Evolutionary conservation across 1,140 invertebrate species (phyloP).

Genomic region (Drosophila pandora): DNA sequence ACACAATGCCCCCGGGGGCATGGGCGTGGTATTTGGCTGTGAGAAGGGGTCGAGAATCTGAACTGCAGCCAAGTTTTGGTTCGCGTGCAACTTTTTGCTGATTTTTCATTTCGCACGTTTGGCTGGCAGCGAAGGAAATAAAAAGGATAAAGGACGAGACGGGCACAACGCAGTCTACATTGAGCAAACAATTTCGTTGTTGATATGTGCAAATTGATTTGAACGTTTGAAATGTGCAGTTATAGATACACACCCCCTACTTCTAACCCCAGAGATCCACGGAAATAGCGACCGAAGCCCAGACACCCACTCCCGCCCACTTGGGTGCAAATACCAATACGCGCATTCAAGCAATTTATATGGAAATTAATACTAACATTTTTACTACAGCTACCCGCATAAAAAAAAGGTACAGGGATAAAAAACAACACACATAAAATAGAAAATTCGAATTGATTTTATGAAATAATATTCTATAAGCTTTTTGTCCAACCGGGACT

Average conservation of each 20-base stretch:
- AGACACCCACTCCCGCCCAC: background rate
- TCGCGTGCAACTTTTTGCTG: slow-evolving; percentile 70
- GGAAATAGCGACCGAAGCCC: slow-evolving; percentile 1
- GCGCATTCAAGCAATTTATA: slow-evolving; percentile 67
- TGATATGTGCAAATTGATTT: slow-evolving; percentile 81
- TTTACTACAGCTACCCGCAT: slow-evolving; percentile 44
- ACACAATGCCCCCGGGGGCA: slow-evolving; percentile 15
- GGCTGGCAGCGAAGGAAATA: slow-evolving; percentile 14
- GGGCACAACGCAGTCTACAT: slow-evolving; percentile 37
- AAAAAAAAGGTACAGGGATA: slow-evolving; percentile 9
- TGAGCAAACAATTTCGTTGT: slow-evolving; percentile 80
- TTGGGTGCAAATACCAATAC: slow-evolving; percentile 50
- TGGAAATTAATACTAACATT: slow-evolving; percentile 80
- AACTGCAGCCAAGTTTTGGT: slow-evolving; percentile 59
- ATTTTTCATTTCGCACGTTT: slow-evolving; percentile 76
- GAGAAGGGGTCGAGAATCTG: slow-evolving; percentile 8
- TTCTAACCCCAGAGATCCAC: background rate
- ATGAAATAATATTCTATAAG: slow-evolving; percentile 55
- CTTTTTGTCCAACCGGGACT: slow-evolving; percentile 31
- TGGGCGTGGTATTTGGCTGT: background rate
- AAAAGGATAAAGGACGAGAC: slow-evolving; percentile 8
- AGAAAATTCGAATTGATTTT: slow-evolving; percentile 68
- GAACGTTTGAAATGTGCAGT: slow-evolving; percentile 76
- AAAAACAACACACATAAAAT: slow-evolving; percentile 26
- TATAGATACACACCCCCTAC: slow-evolving; percentile 50